phyloP scores from a whole-genome alignment of 2,888 invertebrate species.

The Noctuana brunneofusca region DNA sequence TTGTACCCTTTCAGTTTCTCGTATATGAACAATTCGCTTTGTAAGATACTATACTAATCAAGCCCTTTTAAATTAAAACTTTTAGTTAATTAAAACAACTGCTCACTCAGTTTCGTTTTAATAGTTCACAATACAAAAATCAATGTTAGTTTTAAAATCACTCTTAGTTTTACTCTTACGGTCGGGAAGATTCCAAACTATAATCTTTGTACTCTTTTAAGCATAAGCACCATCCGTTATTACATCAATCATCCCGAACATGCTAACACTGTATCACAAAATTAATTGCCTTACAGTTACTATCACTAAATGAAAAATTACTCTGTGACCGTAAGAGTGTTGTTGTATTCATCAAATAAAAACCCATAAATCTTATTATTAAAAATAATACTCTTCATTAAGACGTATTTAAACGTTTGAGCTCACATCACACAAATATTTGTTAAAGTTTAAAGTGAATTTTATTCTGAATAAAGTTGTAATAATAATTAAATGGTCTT shows the following conservation, averaged over 20 bases:
- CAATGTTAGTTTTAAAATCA: slow-evolving; percentile 1
- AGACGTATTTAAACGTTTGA: slow-evolving; percentile 12
- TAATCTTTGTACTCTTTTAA: slow-evolving; percentile 27
- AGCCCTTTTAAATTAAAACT: neutral
- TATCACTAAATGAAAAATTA: slow-evolving; percentile 9
- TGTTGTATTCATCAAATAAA: neutral
- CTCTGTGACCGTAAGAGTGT: slow-evolving; percentile 14
- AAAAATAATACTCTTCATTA: slow-evolving; percentile 20
- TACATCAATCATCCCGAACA: slow-evolving; percentile 9
- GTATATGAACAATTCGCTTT: slow-evolving; percentile 1
- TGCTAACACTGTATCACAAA: slow-evolving; percentile 23
- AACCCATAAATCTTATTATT: slow-evolving; percentile 15
- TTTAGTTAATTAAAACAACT: neutral
- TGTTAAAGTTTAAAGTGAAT: neutral
- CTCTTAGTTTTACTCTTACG: slow-evolving; percentile 2
- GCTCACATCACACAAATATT: slow-evolving; percentile 36
- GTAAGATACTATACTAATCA: neutral
- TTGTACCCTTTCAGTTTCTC: neutral
- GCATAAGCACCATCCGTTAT: slow-evolving; percentile 20
- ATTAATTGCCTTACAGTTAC: slow-evolving; percentile 4
- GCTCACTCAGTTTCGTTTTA: slow-evolving; percentile 15
- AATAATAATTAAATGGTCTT: neutral
- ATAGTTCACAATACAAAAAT: slow-evolving; percentile 1
- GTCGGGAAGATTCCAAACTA: slow-evolving; percentile 11
- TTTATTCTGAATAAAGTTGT: neutral